Base-by-base conservation (phyloP, 2,113 vertebrate species). In the Patagioenas fasciata region DNA sequence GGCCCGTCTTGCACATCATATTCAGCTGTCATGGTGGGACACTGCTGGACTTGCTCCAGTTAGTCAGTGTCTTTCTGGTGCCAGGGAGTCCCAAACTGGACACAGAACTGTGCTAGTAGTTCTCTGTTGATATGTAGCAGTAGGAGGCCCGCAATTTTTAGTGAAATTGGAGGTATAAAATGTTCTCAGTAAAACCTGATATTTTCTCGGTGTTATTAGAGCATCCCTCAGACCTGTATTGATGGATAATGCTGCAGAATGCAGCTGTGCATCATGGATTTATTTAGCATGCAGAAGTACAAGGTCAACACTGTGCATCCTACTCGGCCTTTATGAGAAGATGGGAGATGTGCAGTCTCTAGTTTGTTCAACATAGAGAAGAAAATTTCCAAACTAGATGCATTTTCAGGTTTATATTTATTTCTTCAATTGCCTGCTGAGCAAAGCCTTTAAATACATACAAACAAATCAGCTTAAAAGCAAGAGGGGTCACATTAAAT, bases 1-100 rank as follows among this genome's bases (percentile, higher is more conserved):
- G 11, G 50, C 11, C 57, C 13, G 16, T 47, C 58, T 65, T 71
- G 42, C 28, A n/a, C 34, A 38, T 65, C 51, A 15, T 19, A 24
- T 53, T 75, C 32, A 9, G 10, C 32, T 0, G 0, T 40, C 2
- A 0, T n/a, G 19, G 29, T 62, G 13, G 11, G 70, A 64, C 31
- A 6, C 54, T 56, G 31, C 34, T 58, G 29, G 58, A 23, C 44
- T 71, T 38, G 32, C 9, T 82, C 21, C 34, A 50, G 7, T 50
- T 50, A 25, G 15, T 62, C 24, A 26, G 42, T 38, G 40, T 50
- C 54, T 38, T 73, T 73, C 31, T 11, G 11, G 40, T 72, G 44
- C 44, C 18, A 47, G 44, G 44, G 44, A 47, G 17, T 18, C 44
- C 44, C 44, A 47, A 9, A 47, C 26, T 40, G 54, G 36, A 51